phyloP scores from a whole-genome alignment of 2,888 invertebrate genomes.

The Glaucopsyche alexis region DNA sequence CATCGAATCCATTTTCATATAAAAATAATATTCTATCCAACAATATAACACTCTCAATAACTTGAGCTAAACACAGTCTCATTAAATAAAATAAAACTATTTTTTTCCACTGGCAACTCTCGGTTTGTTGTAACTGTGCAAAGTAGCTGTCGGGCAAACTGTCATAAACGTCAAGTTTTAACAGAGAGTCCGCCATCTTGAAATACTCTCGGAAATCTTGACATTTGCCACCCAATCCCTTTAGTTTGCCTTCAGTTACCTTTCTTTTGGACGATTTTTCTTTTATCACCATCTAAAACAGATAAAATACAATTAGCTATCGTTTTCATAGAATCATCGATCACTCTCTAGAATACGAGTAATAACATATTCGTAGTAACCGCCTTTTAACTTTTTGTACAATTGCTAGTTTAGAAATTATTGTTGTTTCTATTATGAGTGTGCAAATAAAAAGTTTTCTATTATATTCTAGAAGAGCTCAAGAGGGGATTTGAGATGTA shows the following conservation, averaged over 20 bases:
- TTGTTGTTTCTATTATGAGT: too few relatives aligned
- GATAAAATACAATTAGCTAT: background rate
- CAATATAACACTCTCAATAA: constrained; percentile 89
- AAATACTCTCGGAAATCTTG: constrained; percentile 85
- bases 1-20: constrained; percentile 80
- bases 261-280: constrained; percentile 51
- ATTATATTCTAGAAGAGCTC: too few relatives aligned
- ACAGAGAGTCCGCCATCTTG: constrained; percentile 81
- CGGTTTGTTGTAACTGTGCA: constrained; percentile 46
- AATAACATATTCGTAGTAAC: too few relatives aligned
- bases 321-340: too few relatives aligned
- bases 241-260: constrained; percentile 79
- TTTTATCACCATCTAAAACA: constrained; percentile 64
- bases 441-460: too few relatives aligned
- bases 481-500: too few relatives aligned
- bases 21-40: constrained; percentile 90
- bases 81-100: constrained; percentile 88
- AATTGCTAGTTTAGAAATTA: too few relatives aligned
- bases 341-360: too few relatives aligned
- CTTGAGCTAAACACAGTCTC: constrained; percentile 87
- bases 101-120: constrained; percentile 71
- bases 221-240: constrained; percentile 80
- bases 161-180: constrained; percentile 75
- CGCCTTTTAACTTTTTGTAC: too few relatives aligned
- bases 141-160: constrained; percentile 54